Evolutionary conservation across 2,113 vertebrate genomes (phyloP), one percentile per base, ranked within the genome.

Genomic region (Microtus pennsylvanicus): DNA sequence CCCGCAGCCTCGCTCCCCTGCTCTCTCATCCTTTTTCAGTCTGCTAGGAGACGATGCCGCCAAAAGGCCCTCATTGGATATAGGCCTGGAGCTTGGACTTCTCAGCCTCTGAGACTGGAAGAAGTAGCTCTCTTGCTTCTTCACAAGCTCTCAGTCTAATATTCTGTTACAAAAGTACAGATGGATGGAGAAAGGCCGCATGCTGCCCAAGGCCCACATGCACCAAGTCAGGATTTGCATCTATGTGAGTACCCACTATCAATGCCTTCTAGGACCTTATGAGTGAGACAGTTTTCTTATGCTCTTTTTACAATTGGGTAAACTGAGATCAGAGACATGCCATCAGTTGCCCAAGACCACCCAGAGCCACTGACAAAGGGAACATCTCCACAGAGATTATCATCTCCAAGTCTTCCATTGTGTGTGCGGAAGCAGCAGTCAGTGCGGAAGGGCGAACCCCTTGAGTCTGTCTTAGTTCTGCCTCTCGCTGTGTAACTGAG

Each of bases 311-410:
- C 12, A 93, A 45, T 67, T 65, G 77, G 87, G 21, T 67, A 90
- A 92, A 94, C 19, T 63, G 55, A 95, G 22, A 17, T 90, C 92
- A 89, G 80, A 94, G 75, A 58, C 52, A 83, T 85, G 42, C 16
- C 58, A 76, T 87, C 55, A 58, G 47, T 58, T 93, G 58, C 55
- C 70, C 19, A 80, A 92, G 26, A 22, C 42, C 4, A 89, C 50
- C 33, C 30, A 80, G 47, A 90, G 7, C 33, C 83, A 93, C 17
- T 61, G 55, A 74, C 47, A 26, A 94, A 94, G 38, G 47, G 52
- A 11, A 70, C 89, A 89, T 75, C 17, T 87, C 13, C 3, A 14
- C 38, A 87, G 35, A 35, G 81, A 85, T 69, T 55, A 33, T 81
- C 42, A 38, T 35, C 35, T 33, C 21, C 58, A 42, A 55, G 70